phyloP scores from a whole-genome alignment of 2,888 invertebrate genomes.

The Conops quadrifasciatus region DNA sequence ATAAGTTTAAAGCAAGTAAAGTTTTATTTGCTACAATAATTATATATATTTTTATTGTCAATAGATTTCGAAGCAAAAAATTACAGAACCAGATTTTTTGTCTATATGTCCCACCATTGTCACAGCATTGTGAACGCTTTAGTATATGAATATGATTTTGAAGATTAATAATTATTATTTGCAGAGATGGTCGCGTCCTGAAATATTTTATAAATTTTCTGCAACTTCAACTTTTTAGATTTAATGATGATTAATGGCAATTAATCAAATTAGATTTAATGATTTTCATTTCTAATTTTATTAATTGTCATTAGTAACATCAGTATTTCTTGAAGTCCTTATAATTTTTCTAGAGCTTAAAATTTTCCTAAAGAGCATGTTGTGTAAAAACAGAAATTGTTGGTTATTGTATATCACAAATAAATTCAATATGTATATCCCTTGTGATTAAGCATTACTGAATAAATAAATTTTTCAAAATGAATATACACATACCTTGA shows the following conservation, averaged over 20 bases:
- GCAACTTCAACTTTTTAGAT: background rate
- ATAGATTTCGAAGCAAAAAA: no score
- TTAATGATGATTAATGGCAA: background rate
- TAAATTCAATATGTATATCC: background rate
- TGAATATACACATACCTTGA: slow-evolving; percentile 19
- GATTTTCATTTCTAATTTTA: background rate
- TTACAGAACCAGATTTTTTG: background rate
- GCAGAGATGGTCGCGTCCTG: background rate
- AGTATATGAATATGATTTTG: no score
- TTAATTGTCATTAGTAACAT: background rate
- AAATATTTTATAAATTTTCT: background rate
- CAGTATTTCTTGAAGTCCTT: background rate
- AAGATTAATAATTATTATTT: no score
- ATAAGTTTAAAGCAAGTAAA: no score
- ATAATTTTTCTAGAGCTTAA: background rate
- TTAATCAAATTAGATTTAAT: background rate
- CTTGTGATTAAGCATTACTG: background rate
- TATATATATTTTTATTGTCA: no score
- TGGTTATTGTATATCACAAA: slow-evolving; percentile 3
- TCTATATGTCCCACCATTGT: no score
- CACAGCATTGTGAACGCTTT: no score
- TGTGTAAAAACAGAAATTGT: slow-evolving; percentile 15
- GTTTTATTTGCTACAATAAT: background rate
- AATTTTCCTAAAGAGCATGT: background rate
- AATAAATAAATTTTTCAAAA: slow-evolving; percentile 19